Base-by-base conservation (phyloP, 2,113 vertebrate species). In the Crotalus viridis region DNA sequence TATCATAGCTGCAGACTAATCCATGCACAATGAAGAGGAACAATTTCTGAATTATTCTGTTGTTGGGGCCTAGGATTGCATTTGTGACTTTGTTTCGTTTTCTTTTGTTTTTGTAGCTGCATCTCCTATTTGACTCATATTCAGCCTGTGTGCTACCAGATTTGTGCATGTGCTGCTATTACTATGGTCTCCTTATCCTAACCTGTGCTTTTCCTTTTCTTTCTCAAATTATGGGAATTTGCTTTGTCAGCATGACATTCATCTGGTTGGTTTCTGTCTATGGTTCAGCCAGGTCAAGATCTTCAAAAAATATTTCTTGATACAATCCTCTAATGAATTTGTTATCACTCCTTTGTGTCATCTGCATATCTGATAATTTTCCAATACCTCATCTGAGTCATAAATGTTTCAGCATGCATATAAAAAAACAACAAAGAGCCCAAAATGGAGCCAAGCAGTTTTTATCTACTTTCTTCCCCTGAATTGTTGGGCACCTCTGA, bases 391-490 rank as follows among this genome's bases (percentile, higher is more conserved):
- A 39, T 81, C n/a, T 21, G n/a, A 81, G 17, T 8, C n/a, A 39
- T 81, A 81, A 19, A 39, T 81, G 6, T 81, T 39, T 81, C 33
- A 81, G 17, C 6, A 0, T 81, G 33, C 1, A 0, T 81, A 39
- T 81, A 81, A 81, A 81, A 69, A 81, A 81, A 22, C 13, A 74
- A 19, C 17, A 39, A 17, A 39, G 7, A 19, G 33, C 17, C 15
- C 33, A 81, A 74, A 81, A 81, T 81, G 69, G 2, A 81, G 69
- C 69, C 69, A 81, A 81, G 94, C n/a, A 93, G 93, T 96, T 96
- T 74, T 74, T 59, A 51, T 87, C 95, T 94, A 90, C 91, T 93
- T 93, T 0, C 5, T 92, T 95, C 0, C 7, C 55, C 93, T 93
- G 90, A 81, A 96, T 92, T 86, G 74, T 87, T 90, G 48, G 48